A percentile compares a stretch with the other conserved stretches of the same genome.
phyloP scores from a whole-genome alignment of 2,888 invertebrate genomes.

The Conistra vaccinii region DNA sequence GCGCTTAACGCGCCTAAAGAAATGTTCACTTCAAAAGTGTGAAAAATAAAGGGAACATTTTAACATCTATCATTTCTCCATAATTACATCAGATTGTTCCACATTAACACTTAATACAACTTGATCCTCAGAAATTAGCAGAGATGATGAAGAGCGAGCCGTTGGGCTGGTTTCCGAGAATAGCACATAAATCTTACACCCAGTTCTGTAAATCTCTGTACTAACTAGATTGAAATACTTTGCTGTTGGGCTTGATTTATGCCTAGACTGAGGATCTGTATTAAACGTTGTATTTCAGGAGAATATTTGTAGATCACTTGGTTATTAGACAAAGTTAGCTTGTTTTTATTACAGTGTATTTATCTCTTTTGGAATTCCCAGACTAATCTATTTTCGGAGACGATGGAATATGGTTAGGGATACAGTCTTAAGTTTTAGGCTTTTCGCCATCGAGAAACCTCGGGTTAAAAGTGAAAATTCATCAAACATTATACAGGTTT shows the following conservation, averaged over 20 bases:
- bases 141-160: slow-evolving; percentile 20
- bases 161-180: slow-evolving; percentile 31
- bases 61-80: neutral
- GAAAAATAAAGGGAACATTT: neutral
- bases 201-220: slow-evolving; percentile 42
- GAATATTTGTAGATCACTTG: slow-evolving; percentile 15
- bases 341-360: too few species aligned
- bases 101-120: slow-evolving; percentile 15
- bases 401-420: neutral
- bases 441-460: too few species aligned
- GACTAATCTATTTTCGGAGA: neutral
- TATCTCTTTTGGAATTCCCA: neutral
- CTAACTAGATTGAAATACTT: slow-evolving; percentile 39
- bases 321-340: neutral
- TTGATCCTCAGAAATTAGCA: slow-evolving; percentile 35
- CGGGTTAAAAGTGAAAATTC: too few species aligned
- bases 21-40: too few species aligned
- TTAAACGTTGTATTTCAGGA: slow-evolving; percentile 11
- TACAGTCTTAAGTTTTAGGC: neutral
- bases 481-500: too few species aligned
- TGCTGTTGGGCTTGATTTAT: slow-evolving; percentile 29
- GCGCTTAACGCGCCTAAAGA: too few species aligned
- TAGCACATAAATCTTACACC: slow-evolving; percentile 27
- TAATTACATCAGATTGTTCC: neutral
- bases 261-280: neutral